phyloP scores from a whole-genome alignment of 1,140 invertebrate genomes.

The Parapsyche elsis region DNA sequence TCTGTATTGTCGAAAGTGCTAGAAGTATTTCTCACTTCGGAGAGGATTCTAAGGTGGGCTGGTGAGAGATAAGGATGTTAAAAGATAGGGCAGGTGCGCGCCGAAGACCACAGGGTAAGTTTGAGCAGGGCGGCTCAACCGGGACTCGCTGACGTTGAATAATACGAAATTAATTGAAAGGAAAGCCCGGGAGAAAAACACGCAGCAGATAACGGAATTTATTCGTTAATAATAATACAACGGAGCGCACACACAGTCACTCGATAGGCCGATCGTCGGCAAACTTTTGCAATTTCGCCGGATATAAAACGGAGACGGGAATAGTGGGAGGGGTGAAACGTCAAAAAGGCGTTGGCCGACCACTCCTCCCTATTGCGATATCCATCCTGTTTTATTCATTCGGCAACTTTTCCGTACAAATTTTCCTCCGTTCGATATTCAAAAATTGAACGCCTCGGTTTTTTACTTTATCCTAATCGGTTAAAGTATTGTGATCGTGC shows the following conservation, averaged over 20 bases:
- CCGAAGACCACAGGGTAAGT: neutral
- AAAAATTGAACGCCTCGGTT: no score
- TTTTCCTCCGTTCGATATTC: neutral
- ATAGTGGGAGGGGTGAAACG: neutral
- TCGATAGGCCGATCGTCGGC: neutral
- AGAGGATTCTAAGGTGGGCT: neutral
- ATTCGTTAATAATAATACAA: conserved; percentile 26
- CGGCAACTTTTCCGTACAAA: neutral
- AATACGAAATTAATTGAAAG: conserved; percentile 44
- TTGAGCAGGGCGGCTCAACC: conserved; percentile 13
- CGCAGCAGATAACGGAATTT: conserved; percentile 36
- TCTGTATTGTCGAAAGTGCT: conserved; percentile 38
- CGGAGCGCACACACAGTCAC: neutral
- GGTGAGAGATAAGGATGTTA: neutral
- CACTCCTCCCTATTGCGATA: neutral
- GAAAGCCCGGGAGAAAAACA: conserved; percentile 18
- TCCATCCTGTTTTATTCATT: no score
- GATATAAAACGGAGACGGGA: neutral
- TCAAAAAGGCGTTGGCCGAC: neutral
- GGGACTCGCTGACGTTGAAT: conserved; percentile 36
- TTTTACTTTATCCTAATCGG: no score
- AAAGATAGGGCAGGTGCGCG: conserved; percentile 14
- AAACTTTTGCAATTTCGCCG: conserved; percentile 22
- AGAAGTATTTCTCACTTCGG: conserved; percentile 7
- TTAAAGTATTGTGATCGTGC: no score